Percentiles rank a stretch among this genome's conserved stretches.
Conservation (phyloP, 2,113 vertebrate species). For the Thermophis baileyi region DNA sequence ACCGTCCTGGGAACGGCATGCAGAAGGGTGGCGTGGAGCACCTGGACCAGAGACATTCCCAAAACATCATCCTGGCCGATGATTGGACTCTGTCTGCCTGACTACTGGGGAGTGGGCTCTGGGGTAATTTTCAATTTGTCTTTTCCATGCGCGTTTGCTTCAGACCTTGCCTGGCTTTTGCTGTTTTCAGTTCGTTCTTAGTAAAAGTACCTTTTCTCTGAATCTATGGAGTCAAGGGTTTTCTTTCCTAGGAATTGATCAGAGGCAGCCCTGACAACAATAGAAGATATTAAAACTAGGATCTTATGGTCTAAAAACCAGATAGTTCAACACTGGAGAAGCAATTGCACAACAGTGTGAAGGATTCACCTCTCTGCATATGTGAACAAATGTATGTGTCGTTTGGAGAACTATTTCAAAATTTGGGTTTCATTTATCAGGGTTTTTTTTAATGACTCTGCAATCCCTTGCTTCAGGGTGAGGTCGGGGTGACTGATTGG, state of each 20-base stretch:
- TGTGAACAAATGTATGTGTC: background rate
- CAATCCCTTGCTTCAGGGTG: background rate
- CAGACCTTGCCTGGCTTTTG: background rate
- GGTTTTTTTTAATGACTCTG: background rate
- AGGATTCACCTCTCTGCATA: background rate
- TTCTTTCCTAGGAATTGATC: background rate
- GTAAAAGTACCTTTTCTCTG: background rate
- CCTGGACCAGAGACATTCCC: background rate
- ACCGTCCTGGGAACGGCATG: background rate
- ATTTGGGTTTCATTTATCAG: background rate
- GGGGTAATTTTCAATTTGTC: background rate
- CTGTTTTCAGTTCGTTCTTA: background rate
- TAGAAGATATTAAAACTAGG: background rate
- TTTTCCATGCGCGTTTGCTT: background rate
- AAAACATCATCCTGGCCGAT: background rate
- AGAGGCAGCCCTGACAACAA: background rate
- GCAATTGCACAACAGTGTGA: background rate
- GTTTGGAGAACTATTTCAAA: background rate
- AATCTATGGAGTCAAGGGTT: background rate
- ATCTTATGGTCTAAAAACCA: background rate
- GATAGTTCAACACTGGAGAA: background rate
- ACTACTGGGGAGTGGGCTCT: background rate
- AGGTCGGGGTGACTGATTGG: background rate
- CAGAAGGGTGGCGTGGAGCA: rapidly evolving
- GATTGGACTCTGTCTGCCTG: background rate